Conservation (phyloP, 1,140 invertebrate genomes). For the Caenorhabditis remanei region DNA sequence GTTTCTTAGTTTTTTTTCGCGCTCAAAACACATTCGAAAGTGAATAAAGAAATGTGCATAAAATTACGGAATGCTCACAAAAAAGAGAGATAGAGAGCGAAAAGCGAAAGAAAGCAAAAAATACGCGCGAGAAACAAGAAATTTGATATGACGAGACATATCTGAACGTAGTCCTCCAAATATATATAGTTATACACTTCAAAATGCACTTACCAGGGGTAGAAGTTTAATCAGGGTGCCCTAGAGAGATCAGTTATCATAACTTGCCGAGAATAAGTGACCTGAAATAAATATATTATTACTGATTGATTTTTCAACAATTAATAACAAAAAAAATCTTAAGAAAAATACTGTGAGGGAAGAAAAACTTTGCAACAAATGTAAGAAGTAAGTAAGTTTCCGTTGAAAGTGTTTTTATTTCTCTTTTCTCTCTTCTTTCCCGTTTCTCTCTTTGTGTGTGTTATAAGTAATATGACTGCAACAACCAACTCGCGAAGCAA, state of each 20-base stretch:
- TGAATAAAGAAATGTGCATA: not conserved
- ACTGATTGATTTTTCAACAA: not conserved
- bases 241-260: not conserved
- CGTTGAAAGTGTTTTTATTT: slow-evolving; percentile 58
- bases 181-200: not conserved
- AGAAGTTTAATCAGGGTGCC: not conserved
- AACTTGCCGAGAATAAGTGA: not conserved
- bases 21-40: not conserved
- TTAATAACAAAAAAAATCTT: not conserved
- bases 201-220: slow-evolving; percentile 12
- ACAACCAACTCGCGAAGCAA: slow-evolving; percentile 34
- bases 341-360: not conserved
- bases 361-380: not conserved
- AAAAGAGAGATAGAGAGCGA: not conserved
- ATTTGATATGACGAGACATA: not conserved
- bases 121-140: slow-evolving; percentile 39
- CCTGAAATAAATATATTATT: not conserved
- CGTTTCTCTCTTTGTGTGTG: slow-evolving; percentile 45
- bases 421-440: slow-evolving; percentile 18
- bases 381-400: slow-evolving; percentile 45
- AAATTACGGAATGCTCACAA: not conserved
- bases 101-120: not conserved
- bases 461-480: slow-evolving; percentile 53
- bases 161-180: not conserved
- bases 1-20: not conserved